Conservation (phyloP, 2,797 vertebrate genomes). For the Ibycter americanus region DNA sequence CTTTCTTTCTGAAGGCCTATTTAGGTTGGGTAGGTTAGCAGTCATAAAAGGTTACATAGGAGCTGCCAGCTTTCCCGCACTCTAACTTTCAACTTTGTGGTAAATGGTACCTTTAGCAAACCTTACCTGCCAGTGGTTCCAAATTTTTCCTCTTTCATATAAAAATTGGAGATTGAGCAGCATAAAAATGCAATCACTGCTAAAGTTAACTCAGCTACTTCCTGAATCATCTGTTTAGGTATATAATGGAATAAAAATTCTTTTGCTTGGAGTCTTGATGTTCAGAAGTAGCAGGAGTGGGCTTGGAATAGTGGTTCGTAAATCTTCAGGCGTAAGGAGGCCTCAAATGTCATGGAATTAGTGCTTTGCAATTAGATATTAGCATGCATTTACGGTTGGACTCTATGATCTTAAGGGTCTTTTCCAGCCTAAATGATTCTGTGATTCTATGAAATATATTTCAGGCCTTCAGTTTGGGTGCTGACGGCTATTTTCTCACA, state of each 20-base stretch:
- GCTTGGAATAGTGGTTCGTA: neutral
- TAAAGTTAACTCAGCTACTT: neutral
- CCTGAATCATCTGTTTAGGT: neutral
- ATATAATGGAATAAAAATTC: neutral
- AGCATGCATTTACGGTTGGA: neutral
- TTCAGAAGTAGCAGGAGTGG: neutral
- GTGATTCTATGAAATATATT: neutral
- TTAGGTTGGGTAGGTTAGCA: neutral
- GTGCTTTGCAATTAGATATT: neutral
- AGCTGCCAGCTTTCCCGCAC: neutral
- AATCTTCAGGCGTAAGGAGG: neutral
- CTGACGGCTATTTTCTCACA: neutral
- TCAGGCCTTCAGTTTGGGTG: neutral
- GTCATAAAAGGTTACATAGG: neutral
- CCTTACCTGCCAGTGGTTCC: neutral
- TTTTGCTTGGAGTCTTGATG: neutral
- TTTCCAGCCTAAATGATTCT: neutral
- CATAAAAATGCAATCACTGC: neutral
- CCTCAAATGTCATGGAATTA: neutral
- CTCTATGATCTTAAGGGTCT: neutral
- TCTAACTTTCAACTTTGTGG: neutral
- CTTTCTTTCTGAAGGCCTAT: neutral
- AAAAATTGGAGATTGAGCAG: neutral
- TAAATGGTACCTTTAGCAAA: neutral
- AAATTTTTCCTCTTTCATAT: neutral